These are phyloP conservation scores for Coendou prehensilis DNA, from an alignment of 2,797 vertebrate species.

Conservation along the genomic window DNA sequence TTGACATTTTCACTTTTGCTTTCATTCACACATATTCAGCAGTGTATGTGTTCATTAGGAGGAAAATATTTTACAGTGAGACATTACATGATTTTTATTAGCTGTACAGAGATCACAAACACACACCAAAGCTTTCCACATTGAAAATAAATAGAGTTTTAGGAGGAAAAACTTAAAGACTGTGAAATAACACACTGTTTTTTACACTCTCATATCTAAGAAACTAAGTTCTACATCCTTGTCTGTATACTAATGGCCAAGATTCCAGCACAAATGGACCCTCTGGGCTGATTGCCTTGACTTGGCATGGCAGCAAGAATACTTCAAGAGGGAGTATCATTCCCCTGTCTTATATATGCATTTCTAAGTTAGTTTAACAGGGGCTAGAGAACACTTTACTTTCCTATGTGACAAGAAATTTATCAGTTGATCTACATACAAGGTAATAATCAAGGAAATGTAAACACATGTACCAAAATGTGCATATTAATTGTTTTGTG, in stretches of 20 bases:
- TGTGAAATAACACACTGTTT: neutral
- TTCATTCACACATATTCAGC: neutral
- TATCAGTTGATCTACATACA: neutral
- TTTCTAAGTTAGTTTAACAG: neutral
- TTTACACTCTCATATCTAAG: neutral
- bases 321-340: neutral
- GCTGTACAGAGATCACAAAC: neutral
- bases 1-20: neutral
- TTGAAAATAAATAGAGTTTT: neutral
- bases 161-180: neutral
- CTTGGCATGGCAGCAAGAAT: neutral
- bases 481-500: neutral
- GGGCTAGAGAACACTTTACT: neutral
- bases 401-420: neutral
- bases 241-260: rapidly evolving
- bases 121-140: neutral
- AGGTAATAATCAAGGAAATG: neutral
- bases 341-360: neutral
- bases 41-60: neutral
- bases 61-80: neutral
- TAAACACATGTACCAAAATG: neutral
- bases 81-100: neutral
- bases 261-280: neutral
- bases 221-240: neutral
- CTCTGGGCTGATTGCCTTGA: rapidly evolving